phyloP scores from a whole-genome alignment of 2,888 invertebrate genomes.

The Danaus chrysippus region DNA sequence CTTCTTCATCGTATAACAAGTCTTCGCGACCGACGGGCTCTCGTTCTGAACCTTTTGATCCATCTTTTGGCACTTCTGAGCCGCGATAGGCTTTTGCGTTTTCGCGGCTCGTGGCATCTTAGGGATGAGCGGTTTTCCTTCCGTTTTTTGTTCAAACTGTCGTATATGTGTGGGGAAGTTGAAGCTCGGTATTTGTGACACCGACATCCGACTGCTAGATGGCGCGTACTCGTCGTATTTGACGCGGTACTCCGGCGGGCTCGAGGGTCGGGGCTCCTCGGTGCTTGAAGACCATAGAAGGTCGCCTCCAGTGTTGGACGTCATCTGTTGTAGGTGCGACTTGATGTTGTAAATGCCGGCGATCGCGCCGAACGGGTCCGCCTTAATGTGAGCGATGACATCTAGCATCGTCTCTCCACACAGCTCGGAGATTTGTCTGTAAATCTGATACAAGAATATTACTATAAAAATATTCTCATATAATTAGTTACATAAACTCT shows the following conservation, averaged over 20 bases:
- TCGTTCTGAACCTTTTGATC: slow-evolving; percentile 18
- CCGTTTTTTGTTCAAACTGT: slow-evolving; percentile 17
- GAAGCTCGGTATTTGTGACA: slow-evolving; percentile 12
- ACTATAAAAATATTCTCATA: neutral
- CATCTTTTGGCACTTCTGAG: neutral
- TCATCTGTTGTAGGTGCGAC: slow-evolving; percentile 55
- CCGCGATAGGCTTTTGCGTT: neutral
- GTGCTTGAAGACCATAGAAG: slow-evolving; percentile 54
- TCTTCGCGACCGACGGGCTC: slow-evolving; percentile 30
- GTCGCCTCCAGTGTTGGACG: slow-evolving; percentile 46
- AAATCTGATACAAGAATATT: slow-evolving; percentile 48
- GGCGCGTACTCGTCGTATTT: slow-evolving; percentile 36
- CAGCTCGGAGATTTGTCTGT: slow-evolving; percentile 72
- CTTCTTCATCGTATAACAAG: slow-evolving; percentile 37
- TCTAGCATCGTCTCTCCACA: slow-evolving; percentile 60
- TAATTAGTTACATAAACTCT: neutral
- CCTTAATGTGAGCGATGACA: slow-evolving; percentile 69
- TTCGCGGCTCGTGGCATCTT: slow-evolving; percentile 9
- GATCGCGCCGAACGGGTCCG: slow-evolving; percentile 77
- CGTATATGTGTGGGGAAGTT: slow-evolving; percentile 5
- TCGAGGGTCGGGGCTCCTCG: slow-evolving; percentile 47
- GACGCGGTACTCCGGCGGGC: slow-evolving; percentile 53
- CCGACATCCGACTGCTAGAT: slow-evolving; percentile 22
- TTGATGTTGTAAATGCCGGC: slow-evolving; percentile 82
- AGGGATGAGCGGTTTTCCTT: slow-evolving; percentile 16